Percentiles rank a stretch among this genome's conserved stretches.
Conservation (phyloP, 1,140 invertebrate genomes). For the Drosophila lini region DNA sequence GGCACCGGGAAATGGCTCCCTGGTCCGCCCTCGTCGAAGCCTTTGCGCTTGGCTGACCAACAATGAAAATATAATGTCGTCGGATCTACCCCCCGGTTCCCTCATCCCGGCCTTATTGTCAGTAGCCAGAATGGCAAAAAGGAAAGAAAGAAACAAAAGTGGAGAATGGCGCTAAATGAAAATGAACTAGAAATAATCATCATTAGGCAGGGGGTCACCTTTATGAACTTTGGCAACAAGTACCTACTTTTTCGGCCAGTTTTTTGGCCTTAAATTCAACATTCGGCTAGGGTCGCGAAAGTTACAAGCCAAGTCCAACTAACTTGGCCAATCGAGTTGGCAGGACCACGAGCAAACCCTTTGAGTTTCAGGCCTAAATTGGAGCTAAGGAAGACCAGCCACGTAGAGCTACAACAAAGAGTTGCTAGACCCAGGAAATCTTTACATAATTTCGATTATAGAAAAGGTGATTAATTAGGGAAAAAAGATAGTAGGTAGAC, state of each 20-base stretch:
- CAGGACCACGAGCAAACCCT: conserved; percentile 5
- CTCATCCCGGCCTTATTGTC: conserved; percentile 11
- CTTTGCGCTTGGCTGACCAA: conserved; percentile 79
- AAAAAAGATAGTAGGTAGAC: no score
- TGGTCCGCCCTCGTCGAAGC: conserved; percentile 36
- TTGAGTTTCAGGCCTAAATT: conserved; percentile 45
- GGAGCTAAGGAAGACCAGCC: conserved; percentile 8
- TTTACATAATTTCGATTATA: not conserved
- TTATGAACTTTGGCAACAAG: conserved; percentile 64
- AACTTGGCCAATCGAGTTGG: conserved; percentile 19
- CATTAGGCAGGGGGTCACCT: conserved; percentile 60
- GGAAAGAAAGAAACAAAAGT: conserved; percentile 27
- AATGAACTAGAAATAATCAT: conserved; percentile 80
- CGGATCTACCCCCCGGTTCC: not conserved
- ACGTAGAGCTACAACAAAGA: conserved; percentile 6
- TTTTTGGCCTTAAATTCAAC: conserved; percentile 7
- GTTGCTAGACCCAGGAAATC: not conserved
- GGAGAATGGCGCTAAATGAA: conserved; percentile 66
- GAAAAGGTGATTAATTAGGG: not conserved
- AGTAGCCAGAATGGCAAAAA: not conserved
- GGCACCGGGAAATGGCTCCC: conserved; percentile 21
- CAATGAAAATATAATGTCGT: conserved; percentile 79
- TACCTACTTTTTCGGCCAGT: conserved; percentile 12
- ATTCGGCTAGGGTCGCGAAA: not conserved
- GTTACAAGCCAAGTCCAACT: conserved; percentile 4